Evolutionary conservation across 2,797 vertebrate genomes (phyloP).

Genomic region (Eupleurogrammus muticus): DNA sequence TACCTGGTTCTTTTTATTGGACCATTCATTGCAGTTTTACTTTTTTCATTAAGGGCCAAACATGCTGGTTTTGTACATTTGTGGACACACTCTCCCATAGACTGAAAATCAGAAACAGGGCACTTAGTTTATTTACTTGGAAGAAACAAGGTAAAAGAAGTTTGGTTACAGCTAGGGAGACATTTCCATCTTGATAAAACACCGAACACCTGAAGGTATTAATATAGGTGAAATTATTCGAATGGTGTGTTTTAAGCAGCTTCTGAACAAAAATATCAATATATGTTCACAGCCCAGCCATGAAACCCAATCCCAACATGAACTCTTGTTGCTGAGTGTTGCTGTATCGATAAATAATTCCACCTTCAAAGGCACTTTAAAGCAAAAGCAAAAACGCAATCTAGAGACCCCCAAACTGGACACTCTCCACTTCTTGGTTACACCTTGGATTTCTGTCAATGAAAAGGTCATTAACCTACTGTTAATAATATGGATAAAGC

Average conservation of each 20-base stretch:
- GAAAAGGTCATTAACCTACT: not conserved
- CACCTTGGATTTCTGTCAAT: not conserved
- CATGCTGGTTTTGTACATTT: slow-evolving; percentile 59
- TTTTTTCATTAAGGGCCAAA: slow-evolving; percentile 67
- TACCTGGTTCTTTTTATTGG: slow-evolving; percentile 70
- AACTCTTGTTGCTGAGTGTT: no score
- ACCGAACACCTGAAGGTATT: not conserved
- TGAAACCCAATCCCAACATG: not conserved
- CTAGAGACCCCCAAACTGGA: not conserved
- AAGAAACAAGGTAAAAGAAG: slow-evolving; percentile 5
- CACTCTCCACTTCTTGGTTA: not conserved
- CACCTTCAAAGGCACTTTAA: not conserved
- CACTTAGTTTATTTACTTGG: not conserved
- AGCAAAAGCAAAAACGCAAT: not conserved
- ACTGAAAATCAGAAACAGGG: slow-evolving; percentile 52
- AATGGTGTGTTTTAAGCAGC: not conserved
- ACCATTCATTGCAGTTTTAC: slow-evolving; percentile 60
- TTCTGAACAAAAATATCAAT: not conserved
- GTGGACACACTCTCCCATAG: slow-evolving; percentile 59
- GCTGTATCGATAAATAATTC: not conserved
- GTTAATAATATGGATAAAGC: no score
- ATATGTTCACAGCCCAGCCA: not conserved
- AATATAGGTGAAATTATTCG: not conserved
- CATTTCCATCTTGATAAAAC: not conserved
- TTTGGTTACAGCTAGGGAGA: not conserved